A percentile compares a stretch with the other conserved stretches of the same genome.
These are phyloP conservation scores for Plagodis pulveraria DNA, from an alignment of 2,888 invertebrate genomes.

Conservation along the genomic window DNA sequence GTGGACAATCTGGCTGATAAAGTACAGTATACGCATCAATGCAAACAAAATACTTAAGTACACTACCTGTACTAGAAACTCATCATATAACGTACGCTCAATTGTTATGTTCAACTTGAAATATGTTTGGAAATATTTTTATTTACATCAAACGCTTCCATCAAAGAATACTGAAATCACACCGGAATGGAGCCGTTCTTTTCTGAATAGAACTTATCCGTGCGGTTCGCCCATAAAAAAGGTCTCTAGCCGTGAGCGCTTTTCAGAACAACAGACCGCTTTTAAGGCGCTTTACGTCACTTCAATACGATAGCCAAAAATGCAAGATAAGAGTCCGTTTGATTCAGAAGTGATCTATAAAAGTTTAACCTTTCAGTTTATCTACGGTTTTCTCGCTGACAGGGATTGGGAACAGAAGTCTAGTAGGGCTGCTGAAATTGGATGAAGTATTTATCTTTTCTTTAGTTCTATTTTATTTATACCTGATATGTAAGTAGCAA, in stretches of 20 bases:
- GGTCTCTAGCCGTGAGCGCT: conserved; percentile 57
- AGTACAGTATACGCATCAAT: no score
- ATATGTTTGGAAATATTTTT: conserved; percentile 1
- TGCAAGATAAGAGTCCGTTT: conserved; percentile 52
- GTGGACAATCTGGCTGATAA: no score
- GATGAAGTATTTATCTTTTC: no score
- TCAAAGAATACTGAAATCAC: conserved; percentile 17
- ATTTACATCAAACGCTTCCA: conserved; percentile 18
- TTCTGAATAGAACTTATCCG: conserved; percentile 48
- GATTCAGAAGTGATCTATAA: conserved; percentile 48
- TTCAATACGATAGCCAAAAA: conserved; percentile 56
- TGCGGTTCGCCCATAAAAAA: conserved; percentile 49
- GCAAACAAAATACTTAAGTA: no score
- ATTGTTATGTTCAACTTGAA: no score
- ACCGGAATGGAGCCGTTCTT: conserved; percentile 24
- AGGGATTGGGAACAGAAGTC: conserved; percentile 16
- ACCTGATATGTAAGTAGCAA: no score
- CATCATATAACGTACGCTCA: no score
- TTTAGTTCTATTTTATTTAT: no score
- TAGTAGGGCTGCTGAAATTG: no score
- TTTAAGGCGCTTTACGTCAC: conserved; percentile 46
- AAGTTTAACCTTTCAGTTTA: conserved; percentile 48
- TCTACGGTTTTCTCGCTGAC: conserved; percentile 37
- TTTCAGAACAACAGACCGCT: conserved; percentile 57
- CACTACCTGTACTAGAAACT: no score